Base-by-base conservation (phyloP, 2,888 invertebrate species). In the Thalpophila matura region DNA sequence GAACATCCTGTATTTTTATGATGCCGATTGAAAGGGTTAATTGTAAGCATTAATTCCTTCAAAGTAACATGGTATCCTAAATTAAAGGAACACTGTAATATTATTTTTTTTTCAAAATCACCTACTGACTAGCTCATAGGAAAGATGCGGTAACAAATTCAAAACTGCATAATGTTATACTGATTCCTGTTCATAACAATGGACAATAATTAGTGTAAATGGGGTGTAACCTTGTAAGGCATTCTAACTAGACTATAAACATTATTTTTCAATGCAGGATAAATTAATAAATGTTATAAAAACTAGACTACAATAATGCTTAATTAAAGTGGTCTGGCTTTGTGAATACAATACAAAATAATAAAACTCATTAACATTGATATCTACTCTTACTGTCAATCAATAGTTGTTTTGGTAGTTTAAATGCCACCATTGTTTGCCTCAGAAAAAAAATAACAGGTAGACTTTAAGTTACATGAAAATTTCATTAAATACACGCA, bases 391-490 rank as follows among this genome's bases (percentile, higher is more conserved):
- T 10, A 18, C 9, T 14, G 18, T 29, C 3, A 14, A 38, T 29
- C 29, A 37, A 49, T 24, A 27, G 16, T 14, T 45, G 29, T 24
- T 63, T 26, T 31, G 18, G n/a, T 51, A 5, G 35, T 10, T 53
- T 40, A 22, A 33, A 62, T 63, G 18, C 29, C 29, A 27, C 12
- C 31, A 40, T 45, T 22, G 22, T 67, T 31, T 55, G 22, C 18
- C 22, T 14, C 20, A 67, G 9, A 57, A 40, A 35, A 40, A 24
- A 45, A 31, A 43, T 6, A 14, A 16, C 10, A 22, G 2, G 20
- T 18, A 22, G 9, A 22, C 2, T 16, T 26, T 16, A 10, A 27
- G 0, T 3, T 26, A 16, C 14, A 33, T 54, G 7, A 14, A 27
- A 29, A 27, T 42, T 14, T 4, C n/a, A 31, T n/a, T n/a, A n/a